Conservation (phyloP, 2,113 vertebrate species). For the Mus pahari region DNA sequence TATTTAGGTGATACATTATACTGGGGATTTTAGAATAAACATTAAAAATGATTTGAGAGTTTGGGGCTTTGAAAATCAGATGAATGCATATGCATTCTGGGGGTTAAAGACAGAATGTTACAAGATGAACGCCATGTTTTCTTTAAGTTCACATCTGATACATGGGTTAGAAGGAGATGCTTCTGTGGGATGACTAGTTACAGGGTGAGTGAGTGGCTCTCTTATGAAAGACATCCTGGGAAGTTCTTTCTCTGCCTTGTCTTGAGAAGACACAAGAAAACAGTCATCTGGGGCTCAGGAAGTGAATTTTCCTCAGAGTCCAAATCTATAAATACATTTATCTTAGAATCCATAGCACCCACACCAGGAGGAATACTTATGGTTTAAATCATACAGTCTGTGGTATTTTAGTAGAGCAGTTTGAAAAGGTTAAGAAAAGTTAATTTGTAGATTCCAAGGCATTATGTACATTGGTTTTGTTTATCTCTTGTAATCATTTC, state of each 20-base stretch:
- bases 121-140: not conserved
- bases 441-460: not conserved
- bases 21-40: not conserved
- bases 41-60: not conserved
- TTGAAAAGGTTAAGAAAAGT: not conserved
- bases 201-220: not conserved
- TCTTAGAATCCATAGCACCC: not conserved
- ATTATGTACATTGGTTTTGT: not conserved
- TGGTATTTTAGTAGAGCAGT: not conserved
- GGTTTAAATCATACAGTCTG: not conserved
- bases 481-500: not conserved
- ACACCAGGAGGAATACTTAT: not conserved
- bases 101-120: not conserved
- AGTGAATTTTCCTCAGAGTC: not conserved
- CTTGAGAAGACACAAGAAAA: not conserved
- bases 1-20: not conserved
- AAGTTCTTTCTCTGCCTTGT: not conserved
- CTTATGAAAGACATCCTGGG: not conserved
- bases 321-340: not conserved
- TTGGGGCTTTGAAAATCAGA: not conserved
- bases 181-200: not conserved
- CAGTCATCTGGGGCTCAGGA: not conserved
- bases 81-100: not conserved
- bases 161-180: no score
- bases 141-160: not conserved